A percentile compares a stretch with the other conserved stretches of the same genome.
Evolutionary conservation across 2,113 vertebrate species (phyloP).

Genomic region (Monopterus albus): DNA sequence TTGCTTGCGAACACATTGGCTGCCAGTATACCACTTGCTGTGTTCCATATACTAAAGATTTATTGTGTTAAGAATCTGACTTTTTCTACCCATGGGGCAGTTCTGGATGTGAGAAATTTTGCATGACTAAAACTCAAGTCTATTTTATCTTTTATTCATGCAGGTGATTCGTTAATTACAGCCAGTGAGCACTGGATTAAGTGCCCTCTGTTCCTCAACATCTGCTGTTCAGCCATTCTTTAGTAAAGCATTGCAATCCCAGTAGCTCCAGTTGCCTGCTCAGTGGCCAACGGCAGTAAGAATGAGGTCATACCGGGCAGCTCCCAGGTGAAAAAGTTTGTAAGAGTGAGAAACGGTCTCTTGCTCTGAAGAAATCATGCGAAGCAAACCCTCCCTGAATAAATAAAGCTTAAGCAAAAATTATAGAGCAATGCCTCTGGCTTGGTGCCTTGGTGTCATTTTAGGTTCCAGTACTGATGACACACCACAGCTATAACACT

Average conservation of each 20-base stretch:
- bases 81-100: neutral
- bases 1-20: neutral
- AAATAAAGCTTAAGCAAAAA: slow-evolving; percentile 16
- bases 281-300: neutral
- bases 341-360: neutral
- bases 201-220: neutral
- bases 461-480: neutral
- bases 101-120: neutral
- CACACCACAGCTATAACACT: neutral
- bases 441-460: neutral
- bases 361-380: neutral
- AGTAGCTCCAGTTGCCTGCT: neutral
- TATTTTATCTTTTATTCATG: neutral
- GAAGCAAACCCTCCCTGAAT: neutral
- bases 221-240: neutral
- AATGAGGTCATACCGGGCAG: neutral
- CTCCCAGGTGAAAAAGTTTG: slow-evolving; percentile 16
- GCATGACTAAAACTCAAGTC: neutral
- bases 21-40: neutral
- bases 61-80: neutral
- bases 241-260: neutral
- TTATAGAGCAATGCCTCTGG: neutral
- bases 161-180: neutral
- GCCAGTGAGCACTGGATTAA: neutral
- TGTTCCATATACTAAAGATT: no score